Conservation (phyloP, 2,113 vertebrate species). For the Corythoichthys haematopterus region DNA sequence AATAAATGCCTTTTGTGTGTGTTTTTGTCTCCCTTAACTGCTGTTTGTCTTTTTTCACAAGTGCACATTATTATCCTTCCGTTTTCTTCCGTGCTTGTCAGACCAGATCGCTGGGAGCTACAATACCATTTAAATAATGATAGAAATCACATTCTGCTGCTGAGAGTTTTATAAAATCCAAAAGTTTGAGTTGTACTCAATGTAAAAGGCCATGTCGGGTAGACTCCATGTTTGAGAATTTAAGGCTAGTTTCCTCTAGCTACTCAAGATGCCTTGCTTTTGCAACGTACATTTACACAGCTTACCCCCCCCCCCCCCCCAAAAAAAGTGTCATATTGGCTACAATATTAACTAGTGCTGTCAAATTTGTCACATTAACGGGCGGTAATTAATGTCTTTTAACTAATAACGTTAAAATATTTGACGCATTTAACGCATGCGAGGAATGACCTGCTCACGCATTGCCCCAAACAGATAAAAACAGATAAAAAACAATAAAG, state of each 20-base stretch:
- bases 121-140: conserved; percentile 12
- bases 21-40: conserved; percentile 24
- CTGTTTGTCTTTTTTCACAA: conserved; percentile 28
- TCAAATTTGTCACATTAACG: too few relatives aligned
- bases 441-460: too few relatives aligned
- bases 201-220: not conserved
- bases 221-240: conserved; percentile 23
- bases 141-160: not conserved
- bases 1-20: conserved; percentile 37
- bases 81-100: conserved; percentile 14
- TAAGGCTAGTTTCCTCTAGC: conserved; percentile 25
- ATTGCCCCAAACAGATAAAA: too few relatives aligned
- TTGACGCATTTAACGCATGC: too few relatives aligned
- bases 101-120: conserved; percentile 5
- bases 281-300: not conserved
- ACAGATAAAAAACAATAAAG: too few relatives aligned
- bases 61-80: conserved; percentile 19
- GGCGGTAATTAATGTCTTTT: too few relatives aligned
- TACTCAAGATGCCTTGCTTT: conserved; percentile 22
- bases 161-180: conserved; percentile 10
- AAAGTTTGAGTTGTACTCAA: conserved; percentile 6
- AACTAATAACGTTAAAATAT: too few relatives aligned
- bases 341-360: too few relatives aligned
- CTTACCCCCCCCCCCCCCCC: too few relatives aligned
- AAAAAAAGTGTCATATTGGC: not conserved